phyloP scores from a whole-genome alignment of 2,113 vertebrate genomes.

The Gymnogyps californianus region DNA sequence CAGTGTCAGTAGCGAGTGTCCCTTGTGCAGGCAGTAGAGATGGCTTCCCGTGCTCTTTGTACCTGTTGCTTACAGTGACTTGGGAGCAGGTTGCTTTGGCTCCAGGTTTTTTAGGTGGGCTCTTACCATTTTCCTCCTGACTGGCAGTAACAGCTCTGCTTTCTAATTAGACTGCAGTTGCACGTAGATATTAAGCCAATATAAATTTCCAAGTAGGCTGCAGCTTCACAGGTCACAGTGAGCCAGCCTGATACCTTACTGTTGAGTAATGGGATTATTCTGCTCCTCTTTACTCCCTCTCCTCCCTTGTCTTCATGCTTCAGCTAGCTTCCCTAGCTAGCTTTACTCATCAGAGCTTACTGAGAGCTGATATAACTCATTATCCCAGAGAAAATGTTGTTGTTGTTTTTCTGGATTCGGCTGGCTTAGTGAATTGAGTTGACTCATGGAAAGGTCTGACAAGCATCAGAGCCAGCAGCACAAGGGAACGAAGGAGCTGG shows the following conservation, averaged over 20 bases:
- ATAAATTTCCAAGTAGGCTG: not conserved
- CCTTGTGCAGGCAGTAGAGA: not conserved
- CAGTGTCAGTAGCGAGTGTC: not conserved
- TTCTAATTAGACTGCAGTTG: not conserved
- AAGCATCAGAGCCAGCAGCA: not conserved
- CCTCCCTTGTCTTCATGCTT: not conserved
- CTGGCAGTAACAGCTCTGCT: not conserved
- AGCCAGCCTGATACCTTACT: not conserved
- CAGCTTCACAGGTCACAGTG: not conserved
- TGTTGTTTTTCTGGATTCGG: not conserved
- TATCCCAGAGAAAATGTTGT: not conserved
- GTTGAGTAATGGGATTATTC: slow-evolving; percentile 14
- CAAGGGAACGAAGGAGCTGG: not conserved
- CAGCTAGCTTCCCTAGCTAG: not conserved
- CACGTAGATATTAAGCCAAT: not conserved
- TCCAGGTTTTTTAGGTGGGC: not conserved
- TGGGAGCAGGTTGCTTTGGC: not conserved
- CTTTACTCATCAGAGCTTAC: not conserved
- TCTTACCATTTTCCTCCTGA: not conserved
- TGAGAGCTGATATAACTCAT: not conserved
- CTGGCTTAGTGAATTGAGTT: not conserved
- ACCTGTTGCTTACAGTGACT: not conserved
- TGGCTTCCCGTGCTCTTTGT: not conserved
- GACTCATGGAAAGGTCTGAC: not conserved
- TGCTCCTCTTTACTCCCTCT: not conserved